Conservation (phyloP, 2,797 vertebrate genomes). For the Molossus molossus region DNA sequence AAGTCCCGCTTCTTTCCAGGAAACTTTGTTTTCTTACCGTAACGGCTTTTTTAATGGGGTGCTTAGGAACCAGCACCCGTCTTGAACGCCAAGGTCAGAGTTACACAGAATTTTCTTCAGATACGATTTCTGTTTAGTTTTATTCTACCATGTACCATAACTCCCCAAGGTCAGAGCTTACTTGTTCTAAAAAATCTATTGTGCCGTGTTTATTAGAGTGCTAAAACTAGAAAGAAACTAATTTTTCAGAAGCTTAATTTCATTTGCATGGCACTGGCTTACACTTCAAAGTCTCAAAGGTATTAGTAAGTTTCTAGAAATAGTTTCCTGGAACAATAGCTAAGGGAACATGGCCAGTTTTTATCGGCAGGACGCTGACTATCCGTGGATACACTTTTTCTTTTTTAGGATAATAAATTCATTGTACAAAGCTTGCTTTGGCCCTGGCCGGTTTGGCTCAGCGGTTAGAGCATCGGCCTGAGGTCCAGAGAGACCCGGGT, state of each 20-base stretch:
- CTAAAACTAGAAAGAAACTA: constrained; percentile 55
- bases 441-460: no score
- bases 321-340: constrained; percentile 21
- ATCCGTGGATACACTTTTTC: background rate
- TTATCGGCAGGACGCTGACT: background rate
- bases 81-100: background rate
- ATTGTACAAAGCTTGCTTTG: background rate
- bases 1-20: background rate
- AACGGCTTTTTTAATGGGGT: background rate
- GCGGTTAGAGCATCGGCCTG: no score
- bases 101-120: background rate
- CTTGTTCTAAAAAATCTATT: background rate
- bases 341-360: background rate
- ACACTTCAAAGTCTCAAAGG: constrained; percentile 5
- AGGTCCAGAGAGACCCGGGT: no score
- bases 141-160: background rate
- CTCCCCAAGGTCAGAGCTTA: constrained; percentile 28
- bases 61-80: background rate
- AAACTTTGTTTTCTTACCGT: background rate
- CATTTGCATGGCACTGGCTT: background rate
- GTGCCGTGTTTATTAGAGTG: constrained; percentile 22
- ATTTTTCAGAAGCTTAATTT: constrained; percentile 67
- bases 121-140: background rate
- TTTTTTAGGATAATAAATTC: constrained; percentile 18
- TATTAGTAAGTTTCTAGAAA: constrained; percentile 44